These are phyloP conservation scores for Ammodytes marinus DNA, from an alignment of 2,113 vertebrate genomes.

Conservation along the genomic window DNA sequence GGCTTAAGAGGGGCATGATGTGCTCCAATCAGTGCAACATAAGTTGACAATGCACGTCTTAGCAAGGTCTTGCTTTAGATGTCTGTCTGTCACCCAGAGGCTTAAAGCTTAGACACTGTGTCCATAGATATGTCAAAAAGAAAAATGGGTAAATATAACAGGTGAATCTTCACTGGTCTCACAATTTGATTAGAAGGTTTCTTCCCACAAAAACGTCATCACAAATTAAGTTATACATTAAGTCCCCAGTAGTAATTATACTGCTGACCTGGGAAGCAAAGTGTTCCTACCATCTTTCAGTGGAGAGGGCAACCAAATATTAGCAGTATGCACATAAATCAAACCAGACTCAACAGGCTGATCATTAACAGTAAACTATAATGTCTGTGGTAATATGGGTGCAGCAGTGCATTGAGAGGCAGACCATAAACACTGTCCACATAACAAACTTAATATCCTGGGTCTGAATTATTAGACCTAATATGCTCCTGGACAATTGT, in stretches of 20 bases:
- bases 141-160: too few species aligned
- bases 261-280: not conserved
- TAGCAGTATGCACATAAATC: constrained; percentile 38
- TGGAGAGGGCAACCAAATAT: constrained; percentile 24
- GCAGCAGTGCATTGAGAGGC: constrained; percentile 61
- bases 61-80: too few species aligned
- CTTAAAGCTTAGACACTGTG: too few species aligned
- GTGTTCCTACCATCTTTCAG: not conserved
- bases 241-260: not conserved
- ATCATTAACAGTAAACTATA: constrained; percentile 55
- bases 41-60: too few species aligned
- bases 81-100: too few species aligned
- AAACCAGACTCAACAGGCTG: constrained; percentile 43
- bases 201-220: not conserved
- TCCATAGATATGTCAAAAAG: too few species aligned
- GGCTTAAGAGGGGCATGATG: too few species aligned
- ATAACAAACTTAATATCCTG: constrained; percentile 62
- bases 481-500: constrained; percentile 58
- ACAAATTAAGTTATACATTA: not conserved
- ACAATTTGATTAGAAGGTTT: not conserved
- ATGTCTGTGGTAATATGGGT: constrained; percentile 50
- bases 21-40: too few species aligned
- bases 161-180: too few species aligned
- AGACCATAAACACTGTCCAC: constrained; percentile 53
- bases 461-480: constrained; percentile 46